phyloP scores from a whole-genome alignment of 2,888 invertebrate species.

The Lissocephala sabroskyi region DNA sequence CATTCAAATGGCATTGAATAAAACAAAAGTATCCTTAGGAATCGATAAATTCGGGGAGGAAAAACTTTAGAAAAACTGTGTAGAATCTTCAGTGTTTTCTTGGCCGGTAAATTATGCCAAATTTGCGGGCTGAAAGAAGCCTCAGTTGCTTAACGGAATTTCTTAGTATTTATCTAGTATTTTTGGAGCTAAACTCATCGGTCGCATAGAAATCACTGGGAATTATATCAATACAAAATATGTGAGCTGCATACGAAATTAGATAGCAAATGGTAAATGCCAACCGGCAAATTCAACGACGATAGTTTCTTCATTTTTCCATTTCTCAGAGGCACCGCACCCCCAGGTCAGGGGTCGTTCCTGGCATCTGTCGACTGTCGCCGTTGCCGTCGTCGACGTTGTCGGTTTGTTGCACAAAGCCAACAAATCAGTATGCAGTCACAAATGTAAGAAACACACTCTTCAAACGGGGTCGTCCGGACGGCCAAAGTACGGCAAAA shows the following conservation, averaged over 20 bases:
- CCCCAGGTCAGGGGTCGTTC: slow-evolving; percentile 56
- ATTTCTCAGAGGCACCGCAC: slow-evolving; percentile 20
- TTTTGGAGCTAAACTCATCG: slow-evolving; percentile 23
- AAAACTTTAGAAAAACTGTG: background rate
- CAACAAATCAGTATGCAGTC: slow-evolving; percentile 66
- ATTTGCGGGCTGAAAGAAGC: background rate
- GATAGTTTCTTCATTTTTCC: slow-evolving; percentile 3
- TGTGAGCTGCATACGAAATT: slow-evolving; percentile 58
- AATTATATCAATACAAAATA: slow-evolving; percentile 54
- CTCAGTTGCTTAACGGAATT: background rate
- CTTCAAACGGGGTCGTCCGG: slow-evolving; percentile 13
- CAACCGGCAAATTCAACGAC: background rate
- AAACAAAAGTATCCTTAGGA: no score
- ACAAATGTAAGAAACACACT: slow-evolving; percentile 45
- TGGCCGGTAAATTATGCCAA: background rate
- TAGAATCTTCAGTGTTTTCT: background rate
- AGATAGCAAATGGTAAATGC: slow-evolving; percentile 12
- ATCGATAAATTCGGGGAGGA: no score
- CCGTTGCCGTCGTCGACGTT: slow-evolving; percentile 12
- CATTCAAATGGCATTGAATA: no score
- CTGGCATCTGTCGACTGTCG: slow-evolving; percentile 47
- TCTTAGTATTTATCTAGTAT: background rate
- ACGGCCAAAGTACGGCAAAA: no score
- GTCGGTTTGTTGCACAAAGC: slow-evolving; percentile 46
- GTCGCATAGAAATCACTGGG: slow-evolving; percentile 39